Evolutionary conservation across 2,113 vertebrate species (phyloP).

Genomic region (Toxotes chatareus): DNA sequence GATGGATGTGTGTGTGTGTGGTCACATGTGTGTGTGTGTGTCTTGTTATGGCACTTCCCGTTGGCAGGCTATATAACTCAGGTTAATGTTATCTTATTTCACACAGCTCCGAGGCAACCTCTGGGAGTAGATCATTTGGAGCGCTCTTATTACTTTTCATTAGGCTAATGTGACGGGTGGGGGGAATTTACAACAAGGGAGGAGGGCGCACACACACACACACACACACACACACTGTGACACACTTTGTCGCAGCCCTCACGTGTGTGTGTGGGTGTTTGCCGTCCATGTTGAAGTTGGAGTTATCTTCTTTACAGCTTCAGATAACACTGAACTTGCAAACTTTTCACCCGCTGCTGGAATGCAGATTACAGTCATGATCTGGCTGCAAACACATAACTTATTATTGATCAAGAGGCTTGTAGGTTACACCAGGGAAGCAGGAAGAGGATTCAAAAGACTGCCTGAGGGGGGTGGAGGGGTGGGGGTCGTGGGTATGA

Average conservation of each 20-base stretch:
- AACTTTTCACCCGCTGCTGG: constrained; percentile 30
- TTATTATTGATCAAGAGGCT: constrained; percentile 27
- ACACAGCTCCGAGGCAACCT: constrained; percentile 68
- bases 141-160: constrained; percentile 81
- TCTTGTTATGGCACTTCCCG: constrained; percentile 64
- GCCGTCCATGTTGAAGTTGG: constrained; percentile 7
- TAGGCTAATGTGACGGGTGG: constrained; percentile 79
- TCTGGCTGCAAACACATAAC: background rate
- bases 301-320: constrained; percentile 17
- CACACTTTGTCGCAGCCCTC: constrained; percentile 30
- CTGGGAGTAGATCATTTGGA: constrained; percentile 75
- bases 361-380: constrained; percentile 9
- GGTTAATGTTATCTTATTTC: constrained; percentile 82
- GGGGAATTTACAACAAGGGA: constrained; percentile 62
- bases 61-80: constrained; percentile 78
- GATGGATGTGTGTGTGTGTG: constrained; percentile 51
- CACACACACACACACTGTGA: constrained; percentile 3
- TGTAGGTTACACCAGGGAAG: constrained; percentile 12
- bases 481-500: constrained; percentile 29
- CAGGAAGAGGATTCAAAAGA: constrained; percentile 20
- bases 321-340: constrained; percentile 19
- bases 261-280: background rate
- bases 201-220: constrained; percentile 31
- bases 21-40: constrained; percentile 19
- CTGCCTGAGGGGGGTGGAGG: constrained; percentile 26